Conservation (phyloP, 2,888 invertebrate genomes). For the Muschampia plurimacula region DNA sequence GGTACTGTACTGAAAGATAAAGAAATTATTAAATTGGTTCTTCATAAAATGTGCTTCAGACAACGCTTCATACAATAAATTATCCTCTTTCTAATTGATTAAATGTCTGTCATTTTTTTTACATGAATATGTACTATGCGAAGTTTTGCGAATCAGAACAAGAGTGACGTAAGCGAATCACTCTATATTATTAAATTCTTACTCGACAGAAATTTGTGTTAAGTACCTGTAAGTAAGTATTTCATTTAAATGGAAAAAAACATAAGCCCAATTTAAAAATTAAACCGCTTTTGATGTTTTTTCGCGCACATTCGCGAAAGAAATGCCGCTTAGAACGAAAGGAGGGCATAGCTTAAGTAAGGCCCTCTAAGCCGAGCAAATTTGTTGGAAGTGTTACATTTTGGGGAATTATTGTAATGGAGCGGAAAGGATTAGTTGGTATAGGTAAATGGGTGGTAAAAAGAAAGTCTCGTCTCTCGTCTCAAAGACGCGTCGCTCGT, state of each 20-base stretch:
- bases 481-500: constrained; percentile 51
- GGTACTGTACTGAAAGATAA: constrained; percentile 22
- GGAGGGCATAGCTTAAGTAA: constrained; percentile 35
- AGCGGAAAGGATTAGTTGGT: constrained; percentile 44
- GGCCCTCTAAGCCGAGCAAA: constrained; percentile 34
- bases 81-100: constrained; percentile 31
- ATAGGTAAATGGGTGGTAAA: constrained; percentile 45
- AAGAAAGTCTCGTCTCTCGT: constrained; percentile 46
- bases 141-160: constrained; percentile 20
- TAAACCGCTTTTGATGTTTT: constrained; percentile 25
- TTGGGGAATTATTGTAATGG: constrained; percentile 45
- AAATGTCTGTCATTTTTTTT: constrained; percentile 17
- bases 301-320: constrained; percentile 25
- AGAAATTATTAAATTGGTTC: constrained; percentile 58
- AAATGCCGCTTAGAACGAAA: constrained; percentile 25
- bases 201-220: neutral
- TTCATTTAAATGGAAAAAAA: constrained; percentile 15
- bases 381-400: constrained; percentile 39
- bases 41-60: constrained; percentile 38
- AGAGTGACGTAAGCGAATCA: constrained; percentile 4
- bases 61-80: constrained; percentile 24
- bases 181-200: constrained; percentile 12
- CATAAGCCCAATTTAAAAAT: constrained; percentile 16
- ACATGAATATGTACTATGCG: neutral
- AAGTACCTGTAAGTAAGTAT: constrained; percentile 3